Evolutionary conservation across 2,113 vertebrate species (phyloP).

Genomic region (Pygoscelis antarcticus): DNA sequence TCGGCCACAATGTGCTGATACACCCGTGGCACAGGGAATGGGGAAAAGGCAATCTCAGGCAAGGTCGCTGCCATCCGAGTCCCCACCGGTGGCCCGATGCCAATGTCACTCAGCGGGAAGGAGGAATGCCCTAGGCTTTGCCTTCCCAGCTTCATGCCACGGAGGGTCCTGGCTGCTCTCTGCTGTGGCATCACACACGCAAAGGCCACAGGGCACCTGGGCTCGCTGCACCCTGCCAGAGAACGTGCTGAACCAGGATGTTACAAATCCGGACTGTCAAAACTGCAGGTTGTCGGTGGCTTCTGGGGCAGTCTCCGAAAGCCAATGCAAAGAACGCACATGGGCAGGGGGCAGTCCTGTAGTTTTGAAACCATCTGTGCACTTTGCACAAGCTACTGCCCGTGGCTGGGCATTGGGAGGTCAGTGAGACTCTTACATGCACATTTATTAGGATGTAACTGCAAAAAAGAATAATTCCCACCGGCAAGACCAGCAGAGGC

Average conservation of each 20-base stretch:
- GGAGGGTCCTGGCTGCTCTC: background rate
- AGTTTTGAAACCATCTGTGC: background rate
- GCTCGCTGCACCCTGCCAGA: too few species aligned
- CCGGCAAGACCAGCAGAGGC: background rate
- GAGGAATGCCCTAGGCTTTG: fast-evolving
- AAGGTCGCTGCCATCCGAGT: background rate
- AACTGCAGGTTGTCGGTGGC: too few species aligned
- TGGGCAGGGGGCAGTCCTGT: background rate
- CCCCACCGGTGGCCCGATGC: fast-evolving
- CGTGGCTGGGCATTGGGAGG: background rate
- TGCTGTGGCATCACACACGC: background rate
- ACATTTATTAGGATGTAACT: background rate
- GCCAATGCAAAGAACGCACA: fast-evolving
- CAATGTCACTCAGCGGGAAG: background rate
- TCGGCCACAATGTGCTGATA: fast-evolving
- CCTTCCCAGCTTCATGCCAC: background rate
- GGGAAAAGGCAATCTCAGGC: background rate
- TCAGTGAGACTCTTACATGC: background rate
- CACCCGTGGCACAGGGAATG: background rate
- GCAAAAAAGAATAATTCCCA: background rate
- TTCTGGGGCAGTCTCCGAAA: background rate
- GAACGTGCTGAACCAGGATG: too few species aligned
- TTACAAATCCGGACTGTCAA: background rate
- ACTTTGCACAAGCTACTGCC: background rate
- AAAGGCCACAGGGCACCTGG: background rate